Base-by-base conservation (phyloP, 2,888 invertebrate genomes). In the Leptinotarsa haldemani region DNA sequence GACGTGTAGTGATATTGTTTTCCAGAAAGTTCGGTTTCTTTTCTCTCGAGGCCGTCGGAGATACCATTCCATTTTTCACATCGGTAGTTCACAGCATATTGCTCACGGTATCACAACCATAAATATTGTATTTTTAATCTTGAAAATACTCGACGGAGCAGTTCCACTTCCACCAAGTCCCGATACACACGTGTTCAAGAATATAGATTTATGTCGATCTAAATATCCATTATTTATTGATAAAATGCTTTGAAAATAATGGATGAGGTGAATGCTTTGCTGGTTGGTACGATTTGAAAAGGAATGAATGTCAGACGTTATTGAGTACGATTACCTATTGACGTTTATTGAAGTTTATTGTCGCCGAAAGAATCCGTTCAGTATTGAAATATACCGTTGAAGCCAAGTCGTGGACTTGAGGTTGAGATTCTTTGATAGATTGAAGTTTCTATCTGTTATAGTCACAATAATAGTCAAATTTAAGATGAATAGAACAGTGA, bases 71-170 rank as follows among this genome's bases (percentile, higher is more conserved):
- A 69, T 69, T 69, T 69, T 69, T 69, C 61, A 69, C 56, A 58
- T 18, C 25, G 47, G n/a, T 61, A 61, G 61, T 61, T 61, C 61
- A 61, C 61, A 61, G 61, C 61, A 61, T 61, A 61, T 61, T 61
- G 40, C 61, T 40, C 25, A 61, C 61, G 61, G 16, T 69, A 69
- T 69, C 69, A 48, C 4, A 53, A 58, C 56, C 58, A 69, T 69
- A 69, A 69, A 69, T 69, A 69, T 69, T 69, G 69, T 69, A 69
- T 69, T 69, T 69, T 69, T 69, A 69, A 69, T 69, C 69, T 69
- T 46, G 69, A 69, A 58, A 69, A 69, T 40, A 69, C 69, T 47
- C 69, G n/a, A 47, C 58, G 47, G 18, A 22, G 46, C 69, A 61
- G 46, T 22, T 58, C 47, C 22, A 47, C 56, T 68, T 46, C 67